Evolutionary conservation across 2,888 invertebrate species (phyloP).

Genomic region (Cloeon dipterum): DNA sequence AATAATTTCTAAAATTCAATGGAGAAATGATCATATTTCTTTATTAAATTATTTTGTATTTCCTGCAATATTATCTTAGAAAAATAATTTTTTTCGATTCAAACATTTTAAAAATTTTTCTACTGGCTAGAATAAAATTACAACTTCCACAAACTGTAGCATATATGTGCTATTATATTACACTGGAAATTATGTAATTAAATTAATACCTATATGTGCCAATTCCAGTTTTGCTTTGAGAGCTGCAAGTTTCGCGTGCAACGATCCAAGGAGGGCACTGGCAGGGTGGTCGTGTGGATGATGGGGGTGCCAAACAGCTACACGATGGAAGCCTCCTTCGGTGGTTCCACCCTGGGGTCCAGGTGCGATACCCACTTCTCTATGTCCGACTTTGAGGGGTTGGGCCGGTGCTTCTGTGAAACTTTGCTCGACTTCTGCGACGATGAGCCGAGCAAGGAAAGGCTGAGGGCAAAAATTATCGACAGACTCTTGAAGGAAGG

Average conservation of each 20-base stretch:
- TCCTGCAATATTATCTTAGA: too few relatives aligned
- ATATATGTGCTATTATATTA: slow-evolving; percentile 1
- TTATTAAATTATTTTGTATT: too few relatives aligned
- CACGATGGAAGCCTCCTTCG: slow-evolving; percentile 88
- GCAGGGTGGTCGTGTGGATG: slow-evolving; percentile 86
- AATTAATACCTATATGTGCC: slow-evolving; percentile 2
- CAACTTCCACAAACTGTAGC: slow-evolving; percentile 2
- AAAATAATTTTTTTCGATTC: too few relatives aligned
- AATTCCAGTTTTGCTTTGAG: slow-evolving; percentile 74
- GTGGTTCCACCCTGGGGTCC: slow-evolving; percentile 55
- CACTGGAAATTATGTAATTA: slow-evolving; percentile 1
- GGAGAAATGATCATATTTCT: too few relatives aligned
- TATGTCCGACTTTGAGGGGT: slow-evolving; percentile 52
- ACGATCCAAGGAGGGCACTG: slow-evolving; percentile 84
- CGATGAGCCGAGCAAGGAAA: slow-evolving; percentile 63
- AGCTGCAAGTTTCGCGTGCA: slow-evolving; percentile 86
- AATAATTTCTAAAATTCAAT: too few relatives aligned
- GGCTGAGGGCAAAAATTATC: slow-evolving; percentile 54
- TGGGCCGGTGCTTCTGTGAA: slow-evolving; percentile 80
- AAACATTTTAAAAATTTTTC: not conserved
- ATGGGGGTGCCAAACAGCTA: slow-evolving; percentile 86
- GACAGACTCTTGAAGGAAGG: slow-evolving; percentile 57
- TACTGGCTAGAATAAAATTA: not conserved
- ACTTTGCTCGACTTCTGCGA: slow-evolving; percentile 80
- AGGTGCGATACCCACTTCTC: slow-evolving; percentile 67